Evolutionary conservation across 2,888 invertebrate species (phyloP).

Genomic region (Amiota communis): DNA sequence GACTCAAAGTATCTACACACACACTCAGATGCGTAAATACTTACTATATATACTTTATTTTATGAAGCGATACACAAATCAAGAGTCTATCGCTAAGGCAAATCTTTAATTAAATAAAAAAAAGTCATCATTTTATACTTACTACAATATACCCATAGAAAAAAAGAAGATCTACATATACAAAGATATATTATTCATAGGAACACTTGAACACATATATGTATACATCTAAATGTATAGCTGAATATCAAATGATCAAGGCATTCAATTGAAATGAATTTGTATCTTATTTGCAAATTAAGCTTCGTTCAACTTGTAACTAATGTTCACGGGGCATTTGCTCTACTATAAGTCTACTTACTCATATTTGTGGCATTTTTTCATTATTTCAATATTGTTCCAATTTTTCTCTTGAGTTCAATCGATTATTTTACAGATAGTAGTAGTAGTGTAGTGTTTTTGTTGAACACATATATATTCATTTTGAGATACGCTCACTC

Average conservation of each 20-base stretch:
- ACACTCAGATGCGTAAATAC: no score
- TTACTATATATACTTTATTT: no score
- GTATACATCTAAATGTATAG: no score
- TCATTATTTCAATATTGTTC: slow-evolving; percentile 37
- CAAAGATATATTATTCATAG: no score
- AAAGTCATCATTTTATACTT: no score
- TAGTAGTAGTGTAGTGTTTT: no score
- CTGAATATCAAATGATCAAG: not conserved
- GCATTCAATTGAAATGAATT: slow-evolving; percentile 31
- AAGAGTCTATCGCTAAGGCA: slow-evolving; percentile 34
- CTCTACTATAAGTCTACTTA: slow-evolving; percentile 1
- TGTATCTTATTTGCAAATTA: not conserved
- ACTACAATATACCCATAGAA: no score
- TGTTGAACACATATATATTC: no score
- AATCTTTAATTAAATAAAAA: slow-evolving; percentile 34
- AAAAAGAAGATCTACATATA: no score
- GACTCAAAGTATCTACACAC: not conserved
- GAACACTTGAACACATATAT: no score
- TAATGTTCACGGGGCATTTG: not conserved
- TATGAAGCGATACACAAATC: no score
- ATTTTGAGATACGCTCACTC: not conserved
- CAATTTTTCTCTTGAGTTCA: slow-evolving; percentile 47
- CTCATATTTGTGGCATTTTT: not conserved
- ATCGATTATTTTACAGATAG: slow-evolving; percentile 53
- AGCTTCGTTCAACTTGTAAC: not conserved